Evolutionary conservation across 2,797 vertebrate species (phyloP).

Genomic region (Gastrophryne carolinensis): DNA sequence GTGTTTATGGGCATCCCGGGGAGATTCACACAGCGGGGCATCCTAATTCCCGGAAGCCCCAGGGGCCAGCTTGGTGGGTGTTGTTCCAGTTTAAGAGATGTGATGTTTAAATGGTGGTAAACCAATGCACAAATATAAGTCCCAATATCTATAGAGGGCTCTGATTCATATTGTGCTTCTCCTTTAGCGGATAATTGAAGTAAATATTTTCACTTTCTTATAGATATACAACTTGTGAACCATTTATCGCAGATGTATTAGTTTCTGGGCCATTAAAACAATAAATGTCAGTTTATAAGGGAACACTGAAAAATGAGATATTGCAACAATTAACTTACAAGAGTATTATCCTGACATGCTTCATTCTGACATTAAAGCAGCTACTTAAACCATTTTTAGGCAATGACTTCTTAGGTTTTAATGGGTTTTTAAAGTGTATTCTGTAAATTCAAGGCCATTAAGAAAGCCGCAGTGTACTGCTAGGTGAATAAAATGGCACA

Average conservation of each 20-base stretch:
- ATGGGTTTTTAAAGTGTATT: constrained; percentile 39
- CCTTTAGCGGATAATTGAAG: too few relatives aligned
- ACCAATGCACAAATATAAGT: too few relatives aligned
- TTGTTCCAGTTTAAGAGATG: too few relatives aligned
- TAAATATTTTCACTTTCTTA: neutral
- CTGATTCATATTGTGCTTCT: too few relatives aligned
- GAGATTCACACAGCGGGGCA: too few relatives aligned
- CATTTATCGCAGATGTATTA: constrained; percentile 21
- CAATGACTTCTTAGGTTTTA: constrained; percentile 21
- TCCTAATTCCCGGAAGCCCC: too few relatives aligned
- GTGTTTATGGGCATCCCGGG: too few relatives aligned
- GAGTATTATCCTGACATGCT: constrained; percentile 22
- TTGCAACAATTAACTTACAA: constrained; percentile 27
- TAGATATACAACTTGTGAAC: neutral
- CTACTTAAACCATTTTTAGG: constrained; percentile 27
- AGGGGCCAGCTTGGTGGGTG: too few relatives aligned
- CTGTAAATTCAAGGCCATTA: constrained; percentile 32
- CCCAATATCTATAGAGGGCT: too few relatives aligned
- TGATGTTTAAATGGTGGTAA: too few relatives aligned
- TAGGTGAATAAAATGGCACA: constrained; percentile 25
- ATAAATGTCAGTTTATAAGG: constrained; percentile 20
- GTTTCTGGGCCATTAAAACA: constrained; percentile 16
- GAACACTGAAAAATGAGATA: constrained; percentile 39
- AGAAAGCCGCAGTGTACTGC: constrained; percentile 16
- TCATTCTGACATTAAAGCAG: constrained; percentile 31